Evolutionary conservation across 2,113 vertebrate genomes (phyloP).

Genomic region (Isurus oxyrinchus): DNA sequence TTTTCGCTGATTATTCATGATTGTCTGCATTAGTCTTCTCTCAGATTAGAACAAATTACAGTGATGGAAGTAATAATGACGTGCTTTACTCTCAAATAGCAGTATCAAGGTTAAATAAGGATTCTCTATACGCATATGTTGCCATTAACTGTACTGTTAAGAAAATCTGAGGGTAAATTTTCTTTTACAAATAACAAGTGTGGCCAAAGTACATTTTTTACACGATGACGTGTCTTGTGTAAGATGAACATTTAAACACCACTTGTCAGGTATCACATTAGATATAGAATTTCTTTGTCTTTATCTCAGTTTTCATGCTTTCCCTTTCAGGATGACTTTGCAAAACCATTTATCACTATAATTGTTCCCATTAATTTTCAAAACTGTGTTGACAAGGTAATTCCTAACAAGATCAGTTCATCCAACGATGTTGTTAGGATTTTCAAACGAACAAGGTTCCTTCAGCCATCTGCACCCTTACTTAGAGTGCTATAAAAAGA

Average conservation of each 20-base stretch:
- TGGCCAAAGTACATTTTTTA: not conserved
- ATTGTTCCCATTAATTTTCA: not conserved
- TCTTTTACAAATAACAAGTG: not conserved
- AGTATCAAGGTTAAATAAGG: not conserved
- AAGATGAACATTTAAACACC: slow-evolving; percentile 6
- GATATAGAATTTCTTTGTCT: not conserved
- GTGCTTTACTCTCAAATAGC: not conserved
- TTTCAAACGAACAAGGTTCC: not conserved
- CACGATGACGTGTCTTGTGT: not conserved
- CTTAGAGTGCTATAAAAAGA: not conserved
- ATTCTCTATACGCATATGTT: not conserved
- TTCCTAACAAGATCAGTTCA: not conserved
- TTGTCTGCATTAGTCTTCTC: not conserved
- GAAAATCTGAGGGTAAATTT: not conserved
- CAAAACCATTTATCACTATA: slow-evolving; percentile 26
- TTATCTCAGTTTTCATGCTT: slow-evolving; percentile 26
- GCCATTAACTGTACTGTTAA: not conserved
- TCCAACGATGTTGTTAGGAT: not conserved
- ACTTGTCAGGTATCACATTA: not conserved
- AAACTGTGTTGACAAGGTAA: slow-evolving; percentile 18
- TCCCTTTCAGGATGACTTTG: not conserved
- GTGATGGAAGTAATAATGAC: not conserved
- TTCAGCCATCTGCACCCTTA: not conserved
- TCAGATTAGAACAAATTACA: slow-evolving; percentile 11
- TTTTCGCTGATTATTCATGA: not conserved